Base-by-base conservation (phyloP, 1,140 invertebrate species). In the Reticulitermes speratus region DNA sequence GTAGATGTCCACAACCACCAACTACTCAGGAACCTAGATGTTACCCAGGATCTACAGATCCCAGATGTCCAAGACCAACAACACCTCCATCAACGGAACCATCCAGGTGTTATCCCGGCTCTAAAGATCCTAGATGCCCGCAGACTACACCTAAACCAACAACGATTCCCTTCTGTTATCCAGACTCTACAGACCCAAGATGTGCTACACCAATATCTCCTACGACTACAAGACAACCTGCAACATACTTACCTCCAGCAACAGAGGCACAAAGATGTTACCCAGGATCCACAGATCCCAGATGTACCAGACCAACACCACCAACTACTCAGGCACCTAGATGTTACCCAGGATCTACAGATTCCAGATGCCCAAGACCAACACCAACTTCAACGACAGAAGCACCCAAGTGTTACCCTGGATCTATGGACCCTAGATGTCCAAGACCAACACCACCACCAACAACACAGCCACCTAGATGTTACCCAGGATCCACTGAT, bases 381-480 rank as follows among this genome's bases (percentile, higher is more conserved):
- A n/a, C 82, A 44, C 82, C 32, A 32, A 45, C 87, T 16, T 88
- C 88, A 16, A 82, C 87, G 45, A 87, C 89, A 52, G 6, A 86
- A 32, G 86, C 86, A 59, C 88, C 87, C 23, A 44, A 14, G 3
- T 88, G 87, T 48, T 87, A 81, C 83, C 88, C 88, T 84, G 87
- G 87, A 23, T 83, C 75, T 1, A 86, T 38, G 3, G 91, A 91
- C 86, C 90, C 91, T 14, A 86, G 88, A 84, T 92, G 92, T 87
- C 89, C 89, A 83, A 85, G 65, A 65, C 81, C 32, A 69, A 6
- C 65, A 88, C 38, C 86, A 44, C 89, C 87, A 85, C 86, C 87
- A 55, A 65, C 84, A 23, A 44, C 59, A 52, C 7, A 11, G 30
- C 84, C 84, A 9, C 45, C 82, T 7, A 69, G n/a, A 8, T 69